These are phyloP conservation scores for Anas platyrhynchos DNA, from an alignment of 2,113 vertebrate genomes.

Conservation along the genomic window DNA sequence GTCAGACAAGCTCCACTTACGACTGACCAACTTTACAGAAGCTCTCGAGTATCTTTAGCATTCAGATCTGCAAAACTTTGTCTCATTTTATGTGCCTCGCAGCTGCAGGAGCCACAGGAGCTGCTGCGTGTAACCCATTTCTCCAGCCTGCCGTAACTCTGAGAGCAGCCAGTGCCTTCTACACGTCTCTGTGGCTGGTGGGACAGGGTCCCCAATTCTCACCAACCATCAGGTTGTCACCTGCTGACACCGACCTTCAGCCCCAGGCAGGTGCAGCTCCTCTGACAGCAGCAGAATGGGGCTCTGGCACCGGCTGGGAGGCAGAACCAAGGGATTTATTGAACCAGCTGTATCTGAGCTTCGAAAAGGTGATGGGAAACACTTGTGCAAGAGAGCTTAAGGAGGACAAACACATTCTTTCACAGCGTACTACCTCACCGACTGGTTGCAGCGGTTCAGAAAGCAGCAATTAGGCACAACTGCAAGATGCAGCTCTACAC, in stretches of 20 bases:
- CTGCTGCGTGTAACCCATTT: neutral
- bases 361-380: neutral
- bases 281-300: rapidly evolving
- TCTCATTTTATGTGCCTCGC: neutral
- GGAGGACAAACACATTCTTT: neutral
- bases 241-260: neutral
- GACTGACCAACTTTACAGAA: rapidly evolving
- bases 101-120: neutral
- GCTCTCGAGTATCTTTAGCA: neutral
- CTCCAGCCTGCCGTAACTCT: neutral
- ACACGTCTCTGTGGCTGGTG: neutral
- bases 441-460: neutral
- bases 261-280: neutral
- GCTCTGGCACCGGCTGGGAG: neutral
- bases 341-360: neutral
- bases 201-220: neutral
- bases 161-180: neutral
- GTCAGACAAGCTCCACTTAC: neutral
- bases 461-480: neutral
- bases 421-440: neutral
- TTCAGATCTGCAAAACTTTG: rapidly evolving
- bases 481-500: neutral
- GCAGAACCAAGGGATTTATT: neutral
- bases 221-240: neutral
- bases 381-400: neutral